Conservation (phyloP, 2,113 vertebrate genomes). For the Prolemur simus region DNA sequence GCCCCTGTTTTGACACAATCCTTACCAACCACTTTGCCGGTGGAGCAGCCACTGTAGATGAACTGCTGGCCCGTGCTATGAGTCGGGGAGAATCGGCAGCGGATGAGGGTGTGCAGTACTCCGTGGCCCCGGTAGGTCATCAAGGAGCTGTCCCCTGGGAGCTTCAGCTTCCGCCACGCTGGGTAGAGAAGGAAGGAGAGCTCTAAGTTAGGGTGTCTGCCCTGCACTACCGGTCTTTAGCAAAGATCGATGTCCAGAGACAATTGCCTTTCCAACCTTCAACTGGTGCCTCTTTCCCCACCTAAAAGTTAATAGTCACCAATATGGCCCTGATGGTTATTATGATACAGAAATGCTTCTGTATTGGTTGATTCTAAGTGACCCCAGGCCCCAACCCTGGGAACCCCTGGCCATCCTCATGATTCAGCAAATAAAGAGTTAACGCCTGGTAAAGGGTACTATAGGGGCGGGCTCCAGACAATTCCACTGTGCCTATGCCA, state of each 20-base stretch:
- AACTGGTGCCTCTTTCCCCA: not conserved
- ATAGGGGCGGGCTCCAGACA: not conserved
- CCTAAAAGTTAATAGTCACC: not conserved
- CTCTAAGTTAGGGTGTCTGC: not conserved
- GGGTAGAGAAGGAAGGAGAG: not conserved
- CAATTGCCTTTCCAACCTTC: not conserved
- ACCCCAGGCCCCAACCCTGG: not conserved
- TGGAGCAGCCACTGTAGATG: slow-evolving; percentile 95
- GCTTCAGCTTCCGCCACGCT: slow-evolving; percentile 92
- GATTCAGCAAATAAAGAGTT: not conserved
- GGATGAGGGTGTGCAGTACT: slow-evolving; percentile 93
- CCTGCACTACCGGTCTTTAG: not conserved
- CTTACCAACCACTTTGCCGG: slow-evolving; percentile 93
- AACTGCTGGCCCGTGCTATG: slow-evolving; percentile 93
- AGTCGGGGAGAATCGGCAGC: slow-evolving; percentile 92
- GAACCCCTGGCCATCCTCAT: not conserved
- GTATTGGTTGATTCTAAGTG: not conserved
- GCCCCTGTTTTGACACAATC: not conserved
- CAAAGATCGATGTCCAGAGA: not conserved
- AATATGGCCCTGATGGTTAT: not conserved
- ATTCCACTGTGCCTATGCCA: not conserved
- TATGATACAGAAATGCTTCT: slow-evolving; percentile 20
- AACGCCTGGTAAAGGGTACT: not conserved
- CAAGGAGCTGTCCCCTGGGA: slow-evolving; percentile 93
- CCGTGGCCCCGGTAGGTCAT: slow-evolving; percentile 96